phyloP scores from a whole-genome alignment of 2,113 vertebrate species.

The Calyptomena viridis region DNA sequence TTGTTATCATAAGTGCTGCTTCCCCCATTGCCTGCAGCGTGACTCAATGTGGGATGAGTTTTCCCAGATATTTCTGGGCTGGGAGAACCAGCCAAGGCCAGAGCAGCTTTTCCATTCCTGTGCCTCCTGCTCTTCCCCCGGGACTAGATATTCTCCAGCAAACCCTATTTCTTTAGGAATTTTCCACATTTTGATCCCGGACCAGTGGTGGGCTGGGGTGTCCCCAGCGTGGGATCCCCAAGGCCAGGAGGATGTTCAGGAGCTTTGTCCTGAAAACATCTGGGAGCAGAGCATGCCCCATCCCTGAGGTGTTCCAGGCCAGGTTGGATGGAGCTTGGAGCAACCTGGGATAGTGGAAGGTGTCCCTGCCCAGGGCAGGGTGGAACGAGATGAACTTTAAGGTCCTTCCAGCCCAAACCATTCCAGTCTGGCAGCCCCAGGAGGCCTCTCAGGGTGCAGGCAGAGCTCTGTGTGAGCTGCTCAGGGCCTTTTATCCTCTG shows the following conservation, averaged over 20 bases:
- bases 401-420: not conserved
- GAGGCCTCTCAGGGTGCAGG: not conserved
- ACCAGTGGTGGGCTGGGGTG: accelerated
- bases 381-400: not conserved
- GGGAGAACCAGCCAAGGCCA: not conserved
- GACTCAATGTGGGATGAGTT: not conserved
- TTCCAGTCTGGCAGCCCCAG: not conserved
- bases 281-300: not conserved
- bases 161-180: not conserved
- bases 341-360: not conserved
- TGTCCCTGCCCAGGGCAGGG: not conserved
- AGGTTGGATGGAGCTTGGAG: not conserved
- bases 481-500: not conserved
- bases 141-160: not conserved
- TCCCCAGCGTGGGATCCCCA: accelerated
- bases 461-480: not conserved
- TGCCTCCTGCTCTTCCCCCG: not conserved
- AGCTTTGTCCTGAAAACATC: not conserved
- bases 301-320: not conserved
- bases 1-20: not conserved
- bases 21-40: not conserved
- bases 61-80: not conserved
- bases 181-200: not conserved
- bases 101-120: accelerated
- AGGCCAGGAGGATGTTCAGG: not conserved